Evolutionary conservation across 2,888 invertebrate genomes (phyloP).

Genomic region (Tetragnatha montana): DNA sequence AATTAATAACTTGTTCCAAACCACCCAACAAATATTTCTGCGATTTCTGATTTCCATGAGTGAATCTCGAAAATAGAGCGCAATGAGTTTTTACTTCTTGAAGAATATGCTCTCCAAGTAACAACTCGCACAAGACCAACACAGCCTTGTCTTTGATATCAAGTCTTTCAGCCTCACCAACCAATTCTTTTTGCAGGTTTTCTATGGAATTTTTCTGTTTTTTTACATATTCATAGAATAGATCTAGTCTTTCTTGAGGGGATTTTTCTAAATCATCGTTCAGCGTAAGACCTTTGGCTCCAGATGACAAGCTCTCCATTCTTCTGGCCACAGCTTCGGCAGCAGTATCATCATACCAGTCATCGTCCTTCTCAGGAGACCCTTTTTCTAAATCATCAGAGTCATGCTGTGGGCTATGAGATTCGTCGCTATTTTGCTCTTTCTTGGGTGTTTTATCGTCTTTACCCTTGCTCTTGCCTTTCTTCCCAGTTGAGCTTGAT

Average conservation of each 20-base stretch:
- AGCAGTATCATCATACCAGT: slow-evolving; percentile 95
- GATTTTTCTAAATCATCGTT: slow-evolving; percentile 97
- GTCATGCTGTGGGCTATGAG: slow-evolving; percentile 71
- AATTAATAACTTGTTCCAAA: slow-evolving; percentile 92
- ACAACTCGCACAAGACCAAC: no score
- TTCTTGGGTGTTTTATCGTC: slow-evolving; percentile 70
- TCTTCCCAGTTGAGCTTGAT: slow-evolving; percentile 59
- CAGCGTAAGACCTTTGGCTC: slow-evolving; percentile 90
- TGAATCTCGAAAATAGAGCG: no score
- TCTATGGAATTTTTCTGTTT: slow-evolving; percentile 78
- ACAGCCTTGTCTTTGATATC: slow-evolving; percentile 96
- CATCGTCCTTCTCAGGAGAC: slow-evolving; percentile 82
- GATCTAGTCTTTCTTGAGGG: slow-evolving; percentile 94
- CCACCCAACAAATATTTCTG: slow-evolving; percentile 92
- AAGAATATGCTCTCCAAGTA: no score
- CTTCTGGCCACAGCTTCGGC: slow-evolving; percentile 95
- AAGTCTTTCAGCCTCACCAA: slow-evolving; percentile 90
- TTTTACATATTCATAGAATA: slow-evolving; percentile 91
- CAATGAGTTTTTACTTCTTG: no score
- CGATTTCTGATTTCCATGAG: slow-evolving; percentile 77
- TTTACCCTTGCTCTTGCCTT: slow-evolving; percentile 70
- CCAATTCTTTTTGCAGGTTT: slow-evolving; percentile 82
- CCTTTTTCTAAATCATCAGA: slow-evolving; percentile 71
- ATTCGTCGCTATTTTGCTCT: slow-evolving; percentile 70
- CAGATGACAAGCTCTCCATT: slow-evolving; percentile 93